Percentiles rank a stretch among this genome's conserved stretches.
Evolutionary conservation across 2,113 vertebrate species (phyloP).

Genomic region (Neopipo cinnamomea): DNA sequence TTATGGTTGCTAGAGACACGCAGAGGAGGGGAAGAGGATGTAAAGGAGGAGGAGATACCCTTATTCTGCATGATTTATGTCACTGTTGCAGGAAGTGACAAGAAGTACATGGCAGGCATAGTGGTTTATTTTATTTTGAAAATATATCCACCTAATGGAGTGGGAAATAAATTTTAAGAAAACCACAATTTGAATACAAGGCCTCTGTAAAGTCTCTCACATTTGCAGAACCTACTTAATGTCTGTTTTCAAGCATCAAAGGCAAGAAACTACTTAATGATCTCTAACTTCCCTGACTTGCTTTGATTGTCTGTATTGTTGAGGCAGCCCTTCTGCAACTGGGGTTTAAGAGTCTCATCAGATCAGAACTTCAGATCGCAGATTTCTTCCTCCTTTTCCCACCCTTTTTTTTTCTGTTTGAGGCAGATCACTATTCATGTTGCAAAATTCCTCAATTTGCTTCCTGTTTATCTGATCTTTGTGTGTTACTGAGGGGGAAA

Average conservation of each 20-base stretch:
- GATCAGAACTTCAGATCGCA: background rate
- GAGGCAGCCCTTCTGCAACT: background rate
- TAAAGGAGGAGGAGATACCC: background rate
- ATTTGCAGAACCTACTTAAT: background rate
- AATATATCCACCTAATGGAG: background rate
- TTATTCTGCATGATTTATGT: background rate
- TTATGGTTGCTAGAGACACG: background rate
- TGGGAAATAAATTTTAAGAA: background rate
- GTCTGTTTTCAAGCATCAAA: background rate
- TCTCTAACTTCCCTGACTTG: background rate
- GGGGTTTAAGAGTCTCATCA: background rate
- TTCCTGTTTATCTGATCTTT: constrained; percentile 64
- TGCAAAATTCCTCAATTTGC: constrained; percentile 53
- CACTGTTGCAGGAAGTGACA: background rate
- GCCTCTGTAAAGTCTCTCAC: background rate
- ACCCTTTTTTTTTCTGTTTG: background rate
- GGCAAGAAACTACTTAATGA: background rate
- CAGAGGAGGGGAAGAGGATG: background rate
- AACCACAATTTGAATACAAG: background rate
- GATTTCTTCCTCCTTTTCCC: background rate
- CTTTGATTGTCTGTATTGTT: constrained; percentile 6
- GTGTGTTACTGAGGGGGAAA: constrained; percentile 40
- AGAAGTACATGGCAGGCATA: background rate
- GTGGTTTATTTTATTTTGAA: background rate
- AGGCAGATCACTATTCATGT: constrained; percentile 48